These are phyloP conservation scores for Oncopodura yosiiana DNA, from an alignment of 1,140 invertebrate genomes.

Conservation along the genomic window DNA sequence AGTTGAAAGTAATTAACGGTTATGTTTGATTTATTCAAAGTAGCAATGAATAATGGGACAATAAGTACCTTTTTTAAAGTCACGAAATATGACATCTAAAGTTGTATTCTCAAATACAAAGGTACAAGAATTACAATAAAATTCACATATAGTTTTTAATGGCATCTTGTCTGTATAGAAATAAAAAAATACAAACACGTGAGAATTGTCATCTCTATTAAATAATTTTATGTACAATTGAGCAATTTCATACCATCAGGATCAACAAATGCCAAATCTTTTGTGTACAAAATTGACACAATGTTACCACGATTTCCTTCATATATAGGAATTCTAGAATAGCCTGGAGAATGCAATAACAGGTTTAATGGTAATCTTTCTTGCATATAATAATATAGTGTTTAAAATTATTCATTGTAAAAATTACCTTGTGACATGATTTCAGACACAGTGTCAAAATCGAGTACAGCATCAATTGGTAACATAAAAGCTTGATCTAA, in stretches of 20 bases:
- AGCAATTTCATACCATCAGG: no score
- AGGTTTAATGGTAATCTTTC: background rate
- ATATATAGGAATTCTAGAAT: constrained; percentile 55
- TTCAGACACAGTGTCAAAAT: constrained; percentile 53
- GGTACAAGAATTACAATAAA: constrained; percentile 53
- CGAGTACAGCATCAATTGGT: constrained; percentile 44
- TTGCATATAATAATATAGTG: background rate
- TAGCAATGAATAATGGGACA: background rate
- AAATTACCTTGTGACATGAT: constrained; percentile 45
- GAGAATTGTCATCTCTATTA: no score
- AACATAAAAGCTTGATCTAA: constrained; percentile 54
- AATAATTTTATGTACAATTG: no score
- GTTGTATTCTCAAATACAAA: constrained; percentile 54
- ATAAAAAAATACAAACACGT: no score
- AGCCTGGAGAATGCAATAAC: constrained; percentile 42
- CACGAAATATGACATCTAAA: constrained; percentile 51
- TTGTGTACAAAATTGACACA: constrained; percentile 52
- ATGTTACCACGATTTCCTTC: constrained; percentile 48
- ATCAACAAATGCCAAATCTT: constrained; percentile 57
- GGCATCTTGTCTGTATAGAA: constrained; percentile 47
- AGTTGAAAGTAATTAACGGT: background rate
- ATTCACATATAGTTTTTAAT: constrained; percentile 50
- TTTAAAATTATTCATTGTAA: background rate
- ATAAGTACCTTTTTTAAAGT: constrained; percentile 54
- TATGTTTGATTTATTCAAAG: background rate